Evolutionary conservation across 1,140 invertebrate species (phyloP), one percentile per base, ranked within the genome.

Genomic region (Elysia chlorotica): DNA sequence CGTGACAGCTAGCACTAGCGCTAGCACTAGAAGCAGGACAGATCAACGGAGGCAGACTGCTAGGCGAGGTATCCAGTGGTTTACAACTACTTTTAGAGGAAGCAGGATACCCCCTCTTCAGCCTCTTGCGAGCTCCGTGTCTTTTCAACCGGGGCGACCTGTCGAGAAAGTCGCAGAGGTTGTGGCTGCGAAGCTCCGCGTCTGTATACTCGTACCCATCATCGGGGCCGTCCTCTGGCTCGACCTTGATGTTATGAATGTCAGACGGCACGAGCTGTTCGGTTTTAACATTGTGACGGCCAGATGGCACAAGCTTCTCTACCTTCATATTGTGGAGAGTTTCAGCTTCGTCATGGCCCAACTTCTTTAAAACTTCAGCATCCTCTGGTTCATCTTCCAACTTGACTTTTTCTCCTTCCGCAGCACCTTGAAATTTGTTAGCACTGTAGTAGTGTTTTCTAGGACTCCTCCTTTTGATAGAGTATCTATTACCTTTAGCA

Each of bases 141-240:
- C 33, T 62, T n/a, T 71, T 62, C 28, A 61, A 37, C 2, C 28
- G 17, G 14, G 69, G 69, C n/a, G 69, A 71, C 61, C 63, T 71
- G 38, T 71, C 69, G 28, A 71, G 54, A 53, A 71, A 71, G 25
- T 71, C 69, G 25, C 2, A 30, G 21, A 71, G n/a, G 37, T 71
- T 71, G 53, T 71, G 35, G 54, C 69, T 71, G 4, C 59, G 57
- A 17, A 71, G 59, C 30, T 71, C 69, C 19, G 69, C 69, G 57
- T 71, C 69, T 2, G 69, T 71, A 25, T 62, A 71, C 57, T 71
- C 69, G 48, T 33, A 48, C 21, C 59, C 37, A 63, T 71, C 69
- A 48, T 71, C 69, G n/a, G 30, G 28, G 37, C 21, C 21, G n/a
- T 10, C 41, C n/a, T 63, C 69, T 0, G 23, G 19, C n/a, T 63